A percentile compares a stretch with the other conserved stretches of the same genome.
Conservation (phyloP, 2,113 vertebrate species). For the Cynoglossus semilaevis region DNA sequence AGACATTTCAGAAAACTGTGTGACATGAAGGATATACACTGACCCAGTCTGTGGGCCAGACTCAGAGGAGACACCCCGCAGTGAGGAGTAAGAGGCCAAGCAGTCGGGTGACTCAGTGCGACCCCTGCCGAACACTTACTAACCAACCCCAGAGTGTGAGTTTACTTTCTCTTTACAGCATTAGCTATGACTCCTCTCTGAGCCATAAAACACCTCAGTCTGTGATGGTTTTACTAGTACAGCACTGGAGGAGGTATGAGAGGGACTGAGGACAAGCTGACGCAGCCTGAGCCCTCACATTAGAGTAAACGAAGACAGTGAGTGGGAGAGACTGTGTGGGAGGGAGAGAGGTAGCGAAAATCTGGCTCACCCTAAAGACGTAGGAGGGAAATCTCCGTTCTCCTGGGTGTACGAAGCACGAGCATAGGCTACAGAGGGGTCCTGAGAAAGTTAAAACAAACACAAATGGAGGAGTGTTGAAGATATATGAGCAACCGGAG, state of each 20-base stretch:
- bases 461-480: slow-evolving; percentile 45
- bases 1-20: slow-evolving; percentile 21
- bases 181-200: slow-evolving; percentile 47
- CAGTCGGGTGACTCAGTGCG: slow-evolving; percentile 61
- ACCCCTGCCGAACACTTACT: slow-evolving; percentile 41
- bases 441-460: slow-evolving; percentile 76
- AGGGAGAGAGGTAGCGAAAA: slow-evolving; percentile 50
- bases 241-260: slow-evolving; percentile 10
- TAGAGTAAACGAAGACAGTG: slow-evolving; percentile 65
- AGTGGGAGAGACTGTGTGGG: slow-evolving; percentile 67
- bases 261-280: slow-evolving; percentile 31
- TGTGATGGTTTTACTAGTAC: slow-evolving; percentile 52
- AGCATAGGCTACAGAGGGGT: slow-evolving; percentile 53
- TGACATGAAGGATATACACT: slow-evolving; percentile 53
- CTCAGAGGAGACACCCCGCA: slow-evolving; percentile 59
- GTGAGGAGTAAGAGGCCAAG: slow-evolving; percentile 44
- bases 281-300: slow-evolving; percentile 39
- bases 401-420: slow-evolving; percentile 56
- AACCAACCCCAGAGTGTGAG: slow-evolving; percentile 39
- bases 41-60: slow-evolving; percentile 63
- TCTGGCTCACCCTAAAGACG: slow-evolving; percentile 23
- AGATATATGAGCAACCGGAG: slow-evolving; percentile 59
- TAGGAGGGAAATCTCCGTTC: slow-evolving; percentile 45
- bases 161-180: slow-evolving; percentile 68
- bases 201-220: slow-evolving; percentile 43